Percentiles rank a stretch among this genome's conserved stretches.
These are phyloP conservation scores for Saguinus midas DNA, from an alignment of 2,113 vertebrate genomes.

Conservation along the genomic window DNA sequence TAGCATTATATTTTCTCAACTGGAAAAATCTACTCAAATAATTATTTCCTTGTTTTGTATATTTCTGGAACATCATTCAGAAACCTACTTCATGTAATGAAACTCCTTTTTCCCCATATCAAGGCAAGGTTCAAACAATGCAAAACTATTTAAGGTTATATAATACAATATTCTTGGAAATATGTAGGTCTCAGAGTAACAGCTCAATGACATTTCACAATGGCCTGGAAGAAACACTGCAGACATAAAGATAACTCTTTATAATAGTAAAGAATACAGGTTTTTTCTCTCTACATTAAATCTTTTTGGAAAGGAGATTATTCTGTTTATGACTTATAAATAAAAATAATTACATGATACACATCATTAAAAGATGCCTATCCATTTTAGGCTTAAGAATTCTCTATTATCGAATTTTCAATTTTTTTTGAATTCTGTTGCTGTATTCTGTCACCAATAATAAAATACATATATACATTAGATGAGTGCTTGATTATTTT, in stretches of 20 bases:
- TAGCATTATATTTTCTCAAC: neutral
- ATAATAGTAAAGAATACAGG: neutral
- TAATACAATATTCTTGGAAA: conserved; percentile 15
- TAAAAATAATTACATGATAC: neutral
- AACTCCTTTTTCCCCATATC: conserved; percentile 10
- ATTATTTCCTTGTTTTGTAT: conserved; percentile 32
- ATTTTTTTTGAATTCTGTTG: neutral
- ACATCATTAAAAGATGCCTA: neutral
- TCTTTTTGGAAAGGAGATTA: neutral
- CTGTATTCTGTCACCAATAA: neutral
- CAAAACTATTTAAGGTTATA: conserved; percentile 22
- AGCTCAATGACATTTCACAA: neutral
- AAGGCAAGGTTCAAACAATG: conserved; percentile 30
- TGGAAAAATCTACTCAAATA: conserved; percentile 10
- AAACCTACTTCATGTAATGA: conserved; percentile 37
- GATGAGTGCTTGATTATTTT: neutral
- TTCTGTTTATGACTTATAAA: neutral
- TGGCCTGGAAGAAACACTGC: neutral
- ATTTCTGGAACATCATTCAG: conserved; percentile 44
- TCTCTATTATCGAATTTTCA: neutral
- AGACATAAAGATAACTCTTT: neutral
- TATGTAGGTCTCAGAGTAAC: neutral
- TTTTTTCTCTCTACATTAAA: neutral
- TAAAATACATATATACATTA: neutral
- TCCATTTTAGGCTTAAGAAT: neutral